These are phyloP conservation scores for Pristiophorus japonicus DNA, from an alignment of 2,113 vertebrate species.

Conservation along the genomic window DNA sequence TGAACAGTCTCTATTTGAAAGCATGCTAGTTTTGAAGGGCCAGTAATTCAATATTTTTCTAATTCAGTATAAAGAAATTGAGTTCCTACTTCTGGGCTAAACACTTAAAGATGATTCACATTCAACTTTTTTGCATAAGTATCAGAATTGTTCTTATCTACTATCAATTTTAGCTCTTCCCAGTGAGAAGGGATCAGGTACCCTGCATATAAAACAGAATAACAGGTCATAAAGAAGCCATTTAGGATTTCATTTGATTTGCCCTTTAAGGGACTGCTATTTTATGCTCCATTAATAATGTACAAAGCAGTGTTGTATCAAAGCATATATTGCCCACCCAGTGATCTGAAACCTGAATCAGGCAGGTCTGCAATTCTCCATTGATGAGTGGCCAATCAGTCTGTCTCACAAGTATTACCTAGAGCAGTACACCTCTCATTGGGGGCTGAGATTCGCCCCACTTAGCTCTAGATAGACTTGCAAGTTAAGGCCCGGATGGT, in stretches of 20 bases:
- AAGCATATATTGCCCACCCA: not conserved
- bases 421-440: no score
- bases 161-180: not conserved
- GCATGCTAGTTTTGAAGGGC: not conserved
- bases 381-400: not conserved
- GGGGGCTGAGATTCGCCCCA: not conserved
- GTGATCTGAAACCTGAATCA: not conserved
- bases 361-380: not conserved
- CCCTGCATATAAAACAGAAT: not conserved
- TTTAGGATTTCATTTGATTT: not conserved
- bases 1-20: not conserved
- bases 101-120: not conserved
- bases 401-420: not conserved
- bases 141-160: not conserved
- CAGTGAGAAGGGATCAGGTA: not conserved
- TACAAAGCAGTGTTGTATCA: not conserved
- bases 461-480: not conserved
- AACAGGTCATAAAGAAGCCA: not conserved
- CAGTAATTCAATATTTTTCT: not conserved
- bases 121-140: not conserved
- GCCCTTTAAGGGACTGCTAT: no score
- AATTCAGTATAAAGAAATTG: not conserved
- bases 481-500: not conserved
- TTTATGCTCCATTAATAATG: not conserved
- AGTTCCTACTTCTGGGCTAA: not conserved